A percentile compares a stretch with the other conserved stretches of the same genome.
phyloP scores from a whole-genome alignment of 1,140 invertebrate genomes.

The Halyomorpha halys region DNA sequence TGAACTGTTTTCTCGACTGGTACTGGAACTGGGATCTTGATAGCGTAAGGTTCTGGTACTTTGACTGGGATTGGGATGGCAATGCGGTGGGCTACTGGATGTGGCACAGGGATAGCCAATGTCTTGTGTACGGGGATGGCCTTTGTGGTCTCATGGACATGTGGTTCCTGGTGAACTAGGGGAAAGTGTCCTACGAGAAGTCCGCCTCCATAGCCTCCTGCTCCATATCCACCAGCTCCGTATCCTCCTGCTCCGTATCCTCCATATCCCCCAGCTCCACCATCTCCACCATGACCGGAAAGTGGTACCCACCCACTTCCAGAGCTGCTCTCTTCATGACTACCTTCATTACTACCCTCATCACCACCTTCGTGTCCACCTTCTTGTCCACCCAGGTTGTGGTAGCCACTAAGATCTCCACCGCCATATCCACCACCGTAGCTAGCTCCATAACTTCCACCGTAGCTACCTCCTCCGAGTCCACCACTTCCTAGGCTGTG shows the following conservation, averaged over 20 bases:
- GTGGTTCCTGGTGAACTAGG: not conserved
- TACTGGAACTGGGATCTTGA: slow-evolving; percentile 27
- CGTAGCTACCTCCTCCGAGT: not conserved
- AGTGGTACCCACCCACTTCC: too few relatives aligned
- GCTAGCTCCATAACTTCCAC: not conserved
- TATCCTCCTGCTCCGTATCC: not conserved
- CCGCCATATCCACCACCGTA: not conserved
- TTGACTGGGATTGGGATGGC: slow-evolving; percentile 30
- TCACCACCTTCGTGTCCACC: not conserved
- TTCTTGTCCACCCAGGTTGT: not conserved
- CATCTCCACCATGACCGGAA: not conserved
- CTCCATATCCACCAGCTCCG: not conserved
- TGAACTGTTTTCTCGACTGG: slow-evolving; percentile 29
- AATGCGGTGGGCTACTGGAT: slow-evolving; percentile 25
- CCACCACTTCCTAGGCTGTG: not conserved
- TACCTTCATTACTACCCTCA: not conserved
- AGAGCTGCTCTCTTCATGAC: not conserved
- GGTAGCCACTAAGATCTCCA: not conserved
- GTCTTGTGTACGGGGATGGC: slow-evolving; percentile 26
- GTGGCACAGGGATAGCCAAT: slow-evolving; percentile 26
- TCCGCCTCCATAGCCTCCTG: slow-evolving; percentile 5
- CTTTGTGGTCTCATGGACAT: not conserved
- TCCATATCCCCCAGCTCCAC: not conserved
- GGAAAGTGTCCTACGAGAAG: not conserved
- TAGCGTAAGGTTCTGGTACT: slow-evolving; percentile 26